Base-by-base conservation (phyloP, 2,113 vertebrate species). In the Cryptoleucopteryx plumbea region DNA sequence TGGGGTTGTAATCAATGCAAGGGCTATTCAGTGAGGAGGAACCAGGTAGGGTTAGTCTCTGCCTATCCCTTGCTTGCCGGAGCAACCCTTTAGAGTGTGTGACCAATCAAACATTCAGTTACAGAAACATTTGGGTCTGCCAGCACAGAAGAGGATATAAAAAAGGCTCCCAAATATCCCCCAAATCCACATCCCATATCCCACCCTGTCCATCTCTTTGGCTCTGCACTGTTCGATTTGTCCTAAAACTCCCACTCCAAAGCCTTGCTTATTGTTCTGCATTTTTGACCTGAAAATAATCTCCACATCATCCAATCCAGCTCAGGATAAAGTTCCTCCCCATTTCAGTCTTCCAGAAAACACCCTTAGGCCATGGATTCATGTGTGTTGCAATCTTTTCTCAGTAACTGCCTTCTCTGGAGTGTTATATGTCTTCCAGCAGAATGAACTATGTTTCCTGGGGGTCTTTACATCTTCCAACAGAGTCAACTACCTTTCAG, bases 221-320 rank as follows among this genome's bases (percentile, higher is more conserved):
- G 1, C n/a, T 95, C 32, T 68, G 9, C 23, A 43, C 18, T 26
- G 0, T 36, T 87, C 1, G 0, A 6, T 9, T 84, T 43, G 4
- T 52, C n/a, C 45, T 75, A 31, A 75, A 86, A 29, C 5, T 59
- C 16, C n/a, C 13, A 16, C 9, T 34, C 38, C 36, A 29, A 63
- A 55, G 2, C 12, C 6, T 8, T 32, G 6, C 20, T 55, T 3
- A 9, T 19, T 58, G 10, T 16, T 82, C 29, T 34, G 10, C 9
- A 18, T 72, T 56, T 65, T 13, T 65, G 13, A 74, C 56, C 27
- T 36, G 38, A 21, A 62, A 47, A 14, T 5, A 79, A 5, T 5
- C 3, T n/a, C 38, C 26, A 13, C 29, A 15, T 40, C 38, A 22
- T 71, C 61, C 40, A 1, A 0, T 27, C 13, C 16, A 6, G 3